A percentile compares a stretch with the other conserved stretches of the same genome.
These are phyloP conservation scores for Lasioglossum albipes DNA, from an alignment of 1,140 invertebrate genomes.

Conservation along the genomic window DNA sequence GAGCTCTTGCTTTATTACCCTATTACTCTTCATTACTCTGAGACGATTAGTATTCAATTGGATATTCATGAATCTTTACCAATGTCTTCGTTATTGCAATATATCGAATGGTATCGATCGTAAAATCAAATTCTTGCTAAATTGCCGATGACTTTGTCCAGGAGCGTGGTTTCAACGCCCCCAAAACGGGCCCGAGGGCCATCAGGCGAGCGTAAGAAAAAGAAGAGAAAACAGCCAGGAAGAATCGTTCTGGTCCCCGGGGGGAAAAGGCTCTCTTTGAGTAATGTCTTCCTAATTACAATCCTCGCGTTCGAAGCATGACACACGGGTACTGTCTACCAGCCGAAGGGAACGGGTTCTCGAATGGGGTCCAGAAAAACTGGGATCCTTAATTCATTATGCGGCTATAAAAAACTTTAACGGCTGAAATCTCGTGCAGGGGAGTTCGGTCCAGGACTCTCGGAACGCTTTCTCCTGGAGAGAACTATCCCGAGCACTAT, in stretches of 20 bases:
- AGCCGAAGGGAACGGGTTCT: constrained; percentile 36
- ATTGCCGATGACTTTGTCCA: constrained; percentile 53
- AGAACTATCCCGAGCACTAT: neutral
- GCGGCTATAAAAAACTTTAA: constrained; percentile 43
- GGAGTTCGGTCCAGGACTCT: neutral
- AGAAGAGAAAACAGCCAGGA: constrained; percentile 10
- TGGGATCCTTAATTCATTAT: constrained; percentile 51
- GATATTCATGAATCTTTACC: no score
- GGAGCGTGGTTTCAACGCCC: constrained; percentile 43
- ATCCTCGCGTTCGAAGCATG: constrained; percentile 55
- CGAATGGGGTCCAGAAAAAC: constrained; percentile 48
- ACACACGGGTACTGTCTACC: constrained; percentile 34
- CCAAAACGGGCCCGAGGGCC: constrained; percentile 23
- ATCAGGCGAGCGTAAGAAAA: neutral
- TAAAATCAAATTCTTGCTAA: constrained; percentile 4
- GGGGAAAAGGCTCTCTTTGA: constrained; percentile 57
- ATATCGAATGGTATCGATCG: no score
- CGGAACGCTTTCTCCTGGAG: neutral
- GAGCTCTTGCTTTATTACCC: no score
- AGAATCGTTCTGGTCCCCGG: constrained; percentile 25
- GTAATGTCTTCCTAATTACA: constrained; percentile 73
- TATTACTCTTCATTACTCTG: no score
- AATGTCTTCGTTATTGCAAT: no score
- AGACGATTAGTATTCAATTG: no score
- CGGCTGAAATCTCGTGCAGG: constrained; percentile 42